phyloP scores from a whole-genome alignment of 2,888 invertebrate species.

The Lithosia quadra region DNA sequence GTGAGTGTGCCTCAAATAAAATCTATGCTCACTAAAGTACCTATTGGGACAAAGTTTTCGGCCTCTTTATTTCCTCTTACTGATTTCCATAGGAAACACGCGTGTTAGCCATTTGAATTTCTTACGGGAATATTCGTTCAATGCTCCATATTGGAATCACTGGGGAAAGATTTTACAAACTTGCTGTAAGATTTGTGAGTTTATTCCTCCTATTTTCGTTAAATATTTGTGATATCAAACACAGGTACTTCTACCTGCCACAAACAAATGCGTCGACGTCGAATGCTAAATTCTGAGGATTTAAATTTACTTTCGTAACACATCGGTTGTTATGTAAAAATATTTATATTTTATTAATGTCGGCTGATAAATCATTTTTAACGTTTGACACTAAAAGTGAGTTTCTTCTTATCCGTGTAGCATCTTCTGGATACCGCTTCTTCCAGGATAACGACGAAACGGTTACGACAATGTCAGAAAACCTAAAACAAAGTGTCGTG shows the following conservation, averaged over 20 bases:
- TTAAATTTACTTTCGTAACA: background rate
- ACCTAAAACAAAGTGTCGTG: background rate
- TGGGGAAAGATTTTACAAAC: slow-evolving; percentile 66
- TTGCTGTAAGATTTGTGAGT: slow-evolving; percentile 52
- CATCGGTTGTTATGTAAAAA: background rate
- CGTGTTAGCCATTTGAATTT: slow-evolving; percentile 72
- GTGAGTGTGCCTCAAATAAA: slow-evolving; percentile 46
- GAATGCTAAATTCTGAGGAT: background rate
- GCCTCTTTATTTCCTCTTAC: slow-evolving; percentile 75
- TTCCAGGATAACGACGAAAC: background rate
- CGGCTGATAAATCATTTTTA: background rate
- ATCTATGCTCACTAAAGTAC: slow-evolving; percentile 51
- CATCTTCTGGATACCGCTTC: background rate
- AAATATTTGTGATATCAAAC: slow-evolving; percentile 18
- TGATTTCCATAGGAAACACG: slow-evolving; percentile 75
- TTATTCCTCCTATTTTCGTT: slow-evolving; percentile 19
- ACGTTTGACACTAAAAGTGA: background rate
- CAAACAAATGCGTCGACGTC: slow-evolving; percentile 18
- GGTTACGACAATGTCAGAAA: background rate
- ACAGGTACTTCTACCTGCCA: slow-evolving; percentile 5
- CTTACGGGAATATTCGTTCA: slow-evolving; percentile 67
- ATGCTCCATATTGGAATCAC: slow-evolving; percentile 60
- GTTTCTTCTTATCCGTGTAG: background rate
- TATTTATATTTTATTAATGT: background rate
- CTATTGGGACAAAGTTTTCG: slow-evolving; percentile 52